Conservation (phyloP, 2,113 vertebrate genomes). For the Sula dactylatra region DNA sequence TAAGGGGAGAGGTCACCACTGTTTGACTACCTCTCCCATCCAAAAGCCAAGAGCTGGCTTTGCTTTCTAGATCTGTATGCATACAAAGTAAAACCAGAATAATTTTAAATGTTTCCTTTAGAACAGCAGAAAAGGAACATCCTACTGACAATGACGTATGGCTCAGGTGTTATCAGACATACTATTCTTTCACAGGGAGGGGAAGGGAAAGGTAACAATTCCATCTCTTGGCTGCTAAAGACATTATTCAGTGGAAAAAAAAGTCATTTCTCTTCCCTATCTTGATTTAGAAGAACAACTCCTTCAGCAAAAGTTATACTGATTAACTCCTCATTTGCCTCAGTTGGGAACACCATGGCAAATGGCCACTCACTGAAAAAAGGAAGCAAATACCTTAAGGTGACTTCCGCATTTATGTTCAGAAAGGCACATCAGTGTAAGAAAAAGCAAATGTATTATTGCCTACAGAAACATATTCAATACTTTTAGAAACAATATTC, state of each 20-base stretch:
- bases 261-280: neutral
- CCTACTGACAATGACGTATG: neutral
- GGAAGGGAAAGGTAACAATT: neutral
- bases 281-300: neutral
- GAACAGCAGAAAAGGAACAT: neutral
- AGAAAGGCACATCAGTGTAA: neutral
- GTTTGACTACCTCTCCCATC: neutral
- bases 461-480: neutral
- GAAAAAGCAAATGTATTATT: neutral
- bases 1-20: neutral
- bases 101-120: neutral
- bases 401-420: neutral
- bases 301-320: neutral
- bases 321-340: neutral
- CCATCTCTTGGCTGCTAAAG: neutral
- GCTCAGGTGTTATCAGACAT: neutral
- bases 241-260: neutral
- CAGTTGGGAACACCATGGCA: neutral
- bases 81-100: neutral
- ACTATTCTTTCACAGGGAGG: neutral
- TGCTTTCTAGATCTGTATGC: neutral
- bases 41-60: neutral
- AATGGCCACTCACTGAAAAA: neutral
- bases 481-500: neutral
- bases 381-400: neutral